A percentile compares a stretch with the other conserved stretches of the same genome.
Conservation (phyloP, 2,113 vertebrate genomes). For the Paratilapia polleni region DNA sequence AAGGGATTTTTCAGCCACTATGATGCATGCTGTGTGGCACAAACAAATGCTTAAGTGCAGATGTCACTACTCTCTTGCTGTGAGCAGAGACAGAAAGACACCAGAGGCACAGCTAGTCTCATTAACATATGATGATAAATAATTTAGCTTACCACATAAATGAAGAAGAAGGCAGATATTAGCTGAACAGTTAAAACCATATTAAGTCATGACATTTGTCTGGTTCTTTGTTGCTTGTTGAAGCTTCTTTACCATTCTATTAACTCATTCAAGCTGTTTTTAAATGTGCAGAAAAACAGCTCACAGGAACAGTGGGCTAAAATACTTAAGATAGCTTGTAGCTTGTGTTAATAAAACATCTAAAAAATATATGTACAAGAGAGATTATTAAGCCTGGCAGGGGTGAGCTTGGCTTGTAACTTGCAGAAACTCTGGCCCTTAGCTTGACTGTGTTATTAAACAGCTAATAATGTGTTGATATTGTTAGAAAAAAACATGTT, state of each 20-base stretch:
- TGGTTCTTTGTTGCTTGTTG: no score
- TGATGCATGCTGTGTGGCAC: not conserved
- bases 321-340: not conserved
- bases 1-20: no score
- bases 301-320: not conserved
- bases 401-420: not conserved
- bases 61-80: not conserved
- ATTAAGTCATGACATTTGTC: not conserved
- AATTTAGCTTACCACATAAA: not conserved
- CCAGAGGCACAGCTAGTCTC: not conserved
- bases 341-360: rapidly evolving
- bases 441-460: not conserved
- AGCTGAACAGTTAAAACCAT: not conserved
- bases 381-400: no score
- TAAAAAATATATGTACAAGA: not conserved
- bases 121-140: not conserved
- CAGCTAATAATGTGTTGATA: not conserved
- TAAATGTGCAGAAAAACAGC: not conserved
- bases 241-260: not conserved
- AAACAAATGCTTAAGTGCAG: not conserved
- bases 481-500: rapidly evolving
- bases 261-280: not conserved
- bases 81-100: not conserved
- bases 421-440: not conserved
- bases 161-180: not conserved